phyloP scores from a whole-genome alignment of 2,797 vertebrate species.

The Coregonus suidteri region DNA sequence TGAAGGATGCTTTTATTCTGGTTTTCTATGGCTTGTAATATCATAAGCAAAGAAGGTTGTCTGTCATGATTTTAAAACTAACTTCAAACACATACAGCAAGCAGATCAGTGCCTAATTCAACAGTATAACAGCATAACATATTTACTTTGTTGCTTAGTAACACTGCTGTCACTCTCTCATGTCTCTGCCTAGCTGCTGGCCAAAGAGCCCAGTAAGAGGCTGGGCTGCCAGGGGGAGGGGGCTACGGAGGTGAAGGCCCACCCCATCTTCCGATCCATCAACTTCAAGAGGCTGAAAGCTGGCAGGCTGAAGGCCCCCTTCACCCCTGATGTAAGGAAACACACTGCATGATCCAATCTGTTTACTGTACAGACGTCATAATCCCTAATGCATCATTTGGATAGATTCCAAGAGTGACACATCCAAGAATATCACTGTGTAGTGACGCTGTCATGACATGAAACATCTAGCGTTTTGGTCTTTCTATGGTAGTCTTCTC shows the following conservation, averaged over 20 bases:
- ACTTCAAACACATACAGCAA: background rate
- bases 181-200: conserved; percentile 78
- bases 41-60: background rate
- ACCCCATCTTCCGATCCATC: conserved; percentile 87
- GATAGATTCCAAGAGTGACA: background rate
- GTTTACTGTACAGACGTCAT: background rate
- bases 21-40: background rate
- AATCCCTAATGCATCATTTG: background rate
- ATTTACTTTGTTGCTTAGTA: background rate
- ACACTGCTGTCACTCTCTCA: background rate
- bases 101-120: background rate
- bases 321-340: conserved; percentile 90
- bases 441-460: background rate
- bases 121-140: background rate
- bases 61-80: background rate
- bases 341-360: background rate
- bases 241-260: conserved; percentile 89
- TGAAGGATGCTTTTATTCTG: background rate
- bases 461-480: background rate
- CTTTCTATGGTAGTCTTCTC: background rate
- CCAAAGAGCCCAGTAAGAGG: conserved; percentile 87
- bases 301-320: conserved; percentile 91
- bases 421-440: background rate
- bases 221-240: conserved; percentile 85
- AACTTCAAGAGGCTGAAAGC: conserved; percentile 96